Base-by-base conservation (phyloP, 2,888 invertebrate species). In the Beris chalybata region DNA sequence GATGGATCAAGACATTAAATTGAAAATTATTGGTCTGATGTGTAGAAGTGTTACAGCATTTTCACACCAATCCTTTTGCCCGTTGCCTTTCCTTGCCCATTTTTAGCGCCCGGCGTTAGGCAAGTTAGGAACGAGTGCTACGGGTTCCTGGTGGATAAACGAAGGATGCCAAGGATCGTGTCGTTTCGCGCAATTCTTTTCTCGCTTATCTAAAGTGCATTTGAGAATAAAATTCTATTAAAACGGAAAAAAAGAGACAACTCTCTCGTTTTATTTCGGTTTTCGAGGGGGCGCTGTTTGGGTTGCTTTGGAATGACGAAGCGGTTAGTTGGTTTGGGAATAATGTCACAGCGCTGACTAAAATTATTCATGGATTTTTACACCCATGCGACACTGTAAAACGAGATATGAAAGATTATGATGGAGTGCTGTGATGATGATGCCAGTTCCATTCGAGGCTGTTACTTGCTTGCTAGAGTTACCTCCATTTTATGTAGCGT, bases 171-270 rank as follows among this genome's bases (percentile, higher is more conserved):
- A n/a, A 59, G 61, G 52, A 61, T 61, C 48, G 12, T 38, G 48
- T 48, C 50, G 48, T 48, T 50, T 13, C 59, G 9, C 15, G 48
- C 52, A 52, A 61, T 61, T 50, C 50, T 50, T 50, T 61, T 59
- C 50, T 22, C 48, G 53, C 65, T 61, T 66, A 66, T 68, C 63
- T 65, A 55, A 68, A 68, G 65, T 68, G 68, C 68, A 68, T 65
- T 65, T 68, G 65, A 58, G 58, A 68, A 68, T 68, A 68, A 68
- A 68, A 66, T 68, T 68, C 68, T 68, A 68, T 68, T 68, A 68
- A 68, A 65, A 32, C 61, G 32, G 32, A 50, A 43, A 61, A 61
- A 22, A 38, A 52, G 38, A 50, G 38, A 38, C 5, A 38, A 9
- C 38, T 38, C 38, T 1, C 38, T 22, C 7, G 1, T 38, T 38